Conservation (phyloP, 2,113 vertebrate species). For the Turnix velox region DNA sequence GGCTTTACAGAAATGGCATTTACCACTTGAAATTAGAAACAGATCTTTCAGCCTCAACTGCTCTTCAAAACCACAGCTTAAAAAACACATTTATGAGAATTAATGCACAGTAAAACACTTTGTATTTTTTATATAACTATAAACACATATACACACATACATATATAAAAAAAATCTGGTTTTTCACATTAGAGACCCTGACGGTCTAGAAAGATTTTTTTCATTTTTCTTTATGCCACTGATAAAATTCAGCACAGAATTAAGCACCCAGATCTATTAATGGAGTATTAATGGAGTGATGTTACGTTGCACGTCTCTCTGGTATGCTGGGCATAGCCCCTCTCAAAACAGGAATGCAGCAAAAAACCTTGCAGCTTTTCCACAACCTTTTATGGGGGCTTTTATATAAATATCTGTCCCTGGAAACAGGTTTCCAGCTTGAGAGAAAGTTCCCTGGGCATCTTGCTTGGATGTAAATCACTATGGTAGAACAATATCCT, state of each 20-base stretch:
- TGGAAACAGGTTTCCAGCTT: slow-evolving; percentile 18
- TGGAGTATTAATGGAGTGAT: background rate
- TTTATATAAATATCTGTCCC: slow-evolving; percentile 29
- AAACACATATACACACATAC: background rate
- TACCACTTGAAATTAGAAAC: background rate
- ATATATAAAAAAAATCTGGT: accelerated
- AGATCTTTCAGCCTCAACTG: background rate
- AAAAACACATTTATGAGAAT: background rate
- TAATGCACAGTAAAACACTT: background rate
- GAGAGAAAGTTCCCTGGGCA: background rate
- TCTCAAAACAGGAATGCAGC: slow-evolving; percentile 18
- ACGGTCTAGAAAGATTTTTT: background rate
- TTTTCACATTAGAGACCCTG: background rate
- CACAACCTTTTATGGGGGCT: slow-evolving; percentile 36
- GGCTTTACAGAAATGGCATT: background rate
- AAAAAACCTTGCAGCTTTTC: background rate
- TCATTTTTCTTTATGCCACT: background rate
- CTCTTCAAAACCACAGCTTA: background rate
- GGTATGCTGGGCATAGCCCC: background rate
- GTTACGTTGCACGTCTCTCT: background rate
- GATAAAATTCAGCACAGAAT: background rate
- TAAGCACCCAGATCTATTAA: background rate
- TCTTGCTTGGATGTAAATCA: slow-evolving; percentile 19
- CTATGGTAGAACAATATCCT: slow-evolving; percentile 5
- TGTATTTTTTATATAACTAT: background rate